These are phyloP conservation scores for Cremastobaeus sp. DNA, from an alignment of 2,888 invertebrate genomes.

Conservation along the genomic window DNA sequence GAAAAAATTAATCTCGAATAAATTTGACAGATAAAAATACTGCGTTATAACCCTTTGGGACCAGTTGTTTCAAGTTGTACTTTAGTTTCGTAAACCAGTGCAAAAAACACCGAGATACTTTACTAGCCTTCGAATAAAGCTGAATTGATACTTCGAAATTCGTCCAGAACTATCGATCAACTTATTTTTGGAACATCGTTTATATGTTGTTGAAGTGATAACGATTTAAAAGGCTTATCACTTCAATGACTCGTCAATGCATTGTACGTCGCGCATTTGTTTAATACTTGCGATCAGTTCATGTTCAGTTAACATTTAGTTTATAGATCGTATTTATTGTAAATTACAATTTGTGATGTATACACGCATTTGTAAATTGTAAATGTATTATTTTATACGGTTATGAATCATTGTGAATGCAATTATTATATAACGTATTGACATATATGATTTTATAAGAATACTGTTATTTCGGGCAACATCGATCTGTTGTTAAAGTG, in stretches of 20 bases:
- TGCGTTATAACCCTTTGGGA: too few relatives aligned
- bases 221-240: constrained; percentile 8
- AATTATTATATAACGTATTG: constrained; percentile 41
- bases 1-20: too few relatives aligned
- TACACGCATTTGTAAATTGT: constrained; percentile 56
- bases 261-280: constrained; percentile 18
- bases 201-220: constrained; percentile 22
- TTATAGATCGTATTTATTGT: constrained; percentile 51
- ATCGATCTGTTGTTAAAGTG: constrained; percentile 70
- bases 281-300: constrained; percentile 1
- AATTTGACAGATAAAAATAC: too few relatives aligned
- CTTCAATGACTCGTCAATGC: not conserved
- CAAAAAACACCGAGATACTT: too few relatives aligned
- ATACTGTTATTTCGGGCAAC: constrained; percentile 68
- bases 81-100: too few relatives aligned
- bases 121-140: too few relatives aligned
- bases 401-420: constrained; percentile 45
- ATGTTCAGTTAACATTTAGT: constrained; percentile 34
- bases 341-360: constrained; percentile 57
- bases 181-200: constrained; percentile 37
- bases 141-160: too few relatives aligned
- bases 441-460: constrained; percentile 51
- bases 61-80: too few relatives aligned
- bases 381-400: constrained; percentile 56
- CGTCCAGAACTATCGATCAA: constrained; percentile 1